Evolutionary conservation across 2,888 invertebrate species (phyloP), one percentile per base, ranked within the genome.

Genomic region (Ditula angustiorana): DNA sequence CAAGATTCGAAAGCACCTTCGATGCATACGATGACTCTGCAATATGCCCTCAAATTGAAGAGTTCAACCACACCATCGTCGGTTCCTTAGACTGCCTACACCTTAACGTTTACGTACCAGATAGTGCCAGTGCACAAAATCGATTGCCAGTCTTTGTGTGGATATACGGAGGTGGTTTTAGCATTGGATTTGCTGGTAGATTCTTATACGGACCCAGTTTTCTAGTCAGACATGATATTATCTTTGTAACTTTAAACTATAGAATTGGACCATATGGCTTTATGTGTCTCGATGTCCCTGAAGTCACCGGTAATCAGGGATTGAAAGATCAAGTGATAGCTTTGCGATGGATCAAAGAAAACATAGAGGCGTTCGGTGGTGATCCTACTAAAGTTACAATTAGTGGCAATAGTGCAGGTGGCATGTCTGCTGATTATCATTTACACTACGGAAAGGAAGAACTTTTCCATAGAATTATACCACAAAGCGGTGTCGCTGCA

Each of bases 91-190:
- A 94, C 71, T 95, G 95, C 66, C 86, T 95, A 0, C 94, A 93
- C 66, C 72, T 95, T 2, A 95, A 95, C 75, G 90, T 95, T 0
- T 95, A 94, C 74, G 93, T 94, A 0, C 94, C 94, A 0, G 72
- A 77, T 5, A 67, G 59, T 3, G 74, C 75, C 8, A 74, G 62
- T 1, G 61, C 69, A 1, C 66, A 47, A 2, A 70, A 79, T 23
- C 68, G 58, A 10, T 63, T 84, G 0, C 85, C 90, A 19, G 79
- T 90, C 2, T 70, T 88, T 1, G 83, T 90, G 1, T 90, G 86
- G 85, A 85, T 90, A 63, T 74, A 87, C 21, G 89, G 90, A 16
- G 90, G 90, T 5, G 83, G 81, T 0, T 87, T 88, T 19, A 56
- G 71, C 0, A 67, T 74, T 0, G 89, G 90, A 0, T 81, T 76